These are phyloP conservation scores for Phrynocephalus versicolor DNA, from an alignment of 2,113 vertebrate species.

Conservation along the genomic window DNA sequence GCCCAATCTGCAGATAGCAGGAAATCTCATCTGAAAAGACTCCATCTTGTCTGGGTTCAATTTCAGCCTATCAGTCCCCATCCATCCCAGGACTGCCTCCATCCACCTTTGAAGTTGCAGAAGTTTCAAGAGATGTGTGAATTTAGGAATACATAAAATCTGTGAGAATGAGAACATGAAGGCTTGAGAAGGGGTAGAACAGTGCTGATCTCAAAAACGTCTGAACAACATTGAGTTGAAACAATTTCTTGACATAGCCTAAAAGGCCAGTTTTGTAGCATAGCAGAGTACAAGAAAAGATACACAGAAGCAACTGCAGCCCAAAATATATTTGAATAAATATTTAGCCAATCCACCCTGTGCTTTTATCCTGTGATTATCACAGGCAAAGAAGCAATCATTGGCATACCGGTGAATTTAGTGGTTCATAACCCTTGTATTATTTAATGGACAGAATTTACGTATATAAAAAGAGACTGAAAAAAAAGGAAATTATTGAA, in stretches of 20 bases:
- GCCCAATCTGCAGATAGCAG: no score
- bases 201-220: not conserved
- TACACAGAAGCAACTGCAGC: not conserved
- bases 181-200: not conserved
- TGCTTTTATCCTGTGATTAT: not conserved
- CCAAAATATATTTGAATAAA: not conserved
- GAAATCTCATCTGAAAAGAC: no score
- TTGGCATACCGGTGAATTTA: not conserved
- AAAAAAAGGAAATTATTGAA: not conserved
- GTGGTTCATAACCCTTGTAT: not conserved
- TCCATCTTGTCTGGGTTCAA: no score
- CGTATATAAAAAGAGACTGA: not conserved
- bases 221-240: not conserved
- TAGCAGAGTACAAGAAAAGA: not conserved
- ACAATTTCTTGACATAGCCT: not conserved
- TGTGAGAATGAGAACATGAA: not conserved
- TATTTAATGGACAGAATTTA: not conserved
- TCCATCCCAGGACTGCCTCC: no score
- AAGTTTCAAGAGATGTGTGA: not conserved
- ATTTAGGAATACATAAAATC: not conserved
- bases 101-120: no score
- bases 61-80: no score
- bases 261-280: not conserved
- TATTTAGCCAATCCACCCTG: not conserved
- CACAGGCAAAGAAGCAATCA: not conserved